Evolutionary conservation across 1,140 invertebrate genomes (phyloP).

Genomic region (Drosophila jambulina): DNA sequence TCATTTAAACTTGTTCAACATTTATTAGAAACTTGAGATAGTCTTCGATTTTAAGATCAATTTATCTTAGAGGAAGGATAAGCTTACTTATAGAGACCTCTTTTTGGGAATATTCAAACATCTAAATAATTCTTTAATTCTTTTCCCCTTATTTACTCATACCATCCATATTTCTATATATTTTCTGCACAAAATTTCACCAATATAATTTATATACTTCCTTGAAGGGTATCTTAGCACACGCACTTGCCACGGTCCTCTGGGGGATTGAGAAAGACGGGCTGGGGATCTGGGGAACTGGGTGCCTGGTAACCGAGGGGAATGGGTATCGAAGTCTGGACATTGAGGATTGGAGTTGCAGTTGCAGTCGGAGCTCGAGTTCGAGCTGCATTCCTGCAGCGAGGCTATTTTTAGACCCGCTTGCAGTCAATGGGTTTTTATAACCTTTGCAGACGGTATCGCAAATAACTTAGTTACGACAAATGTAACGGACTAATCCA

Average conservation of each 20-base stretch:
- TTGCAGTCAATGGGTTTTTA: slow-evolving; percentile 73
- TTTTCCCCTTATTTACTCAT: neutral
- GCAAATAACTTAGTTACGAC: slow-evolving; percentile 51
- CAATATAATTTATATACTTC: neutral
- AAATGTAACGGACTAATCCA: slow-evolving; percentile 43
- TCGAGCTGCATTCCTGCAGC: slow-evolving; percentile 75
- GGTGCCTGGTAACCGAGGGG: slow-evolving; percentile 1
- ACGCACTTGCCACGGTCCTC: slow-evolving; percentile 59
- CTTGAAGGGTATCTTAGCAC: slow-evolving; percentile 9
- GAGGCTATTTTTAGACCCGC: slow-evolving; percentile 73
- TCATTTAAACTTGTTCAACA: no score
- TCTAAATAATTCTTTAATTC: fast-evolving
- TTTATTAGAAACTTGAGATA: neutral
- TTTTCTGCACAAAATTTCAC: no score
- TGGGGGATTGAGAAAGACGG: slow-evolving; percentile 3
- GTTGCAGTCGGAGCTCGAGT: slow-evolving; percentile 21
- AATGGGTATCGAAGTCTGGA: slow-evolving; percentile 11
- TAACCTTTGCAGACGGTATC: slow-evolving; percentile 42
- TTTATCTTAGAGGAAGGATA: neutral
- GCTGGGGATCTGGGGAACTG: slow-evolving; percentile 1
- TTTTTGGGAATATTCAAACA: neutral
- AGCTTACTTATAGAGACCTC: neutral
- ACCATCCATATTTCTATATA: no score
- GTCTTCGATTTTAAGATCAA: neutral
- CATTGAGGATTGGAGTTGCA: slow-evolving; percentile 22